phyloP scores from a whole-genome alignment of 1,140 invertebrate genomes.

The Anoplophora glabripennis region DNA sequence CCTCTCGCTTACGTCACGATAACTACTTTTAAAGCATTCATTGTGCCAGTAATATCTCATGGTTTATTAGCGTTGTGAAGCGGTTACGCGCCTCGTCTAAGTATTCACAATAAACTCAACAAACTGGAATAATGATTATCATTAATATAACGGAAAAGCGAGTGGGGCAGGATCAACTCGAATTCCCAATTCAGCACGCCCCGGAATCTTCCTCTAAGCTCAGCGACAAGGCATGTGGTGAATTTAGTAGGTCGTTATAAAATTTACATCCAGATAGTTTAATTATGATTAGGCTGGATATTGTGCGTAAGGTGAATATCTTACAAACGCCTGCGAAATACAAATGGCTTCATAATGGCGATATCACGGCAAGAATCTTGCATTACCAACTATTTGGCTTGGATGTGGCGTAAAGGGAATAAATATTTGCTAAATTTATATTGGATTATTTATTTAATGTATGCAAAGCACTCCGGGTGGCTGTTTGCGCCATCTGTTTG shows the following conservation, averaged over 20 bases:
- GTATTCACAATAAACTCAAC: constrained; percentile 28
- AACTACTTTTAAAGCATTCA: too few species aligned
- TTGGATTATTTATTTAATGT: too few species aligned
- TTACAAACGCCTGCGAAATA: too few species aligned
- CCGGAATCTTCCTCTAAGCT: neutral
- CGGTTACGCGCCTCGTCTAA: constrained; percentile 2
- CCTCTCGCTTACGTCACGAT: too few species aligned
- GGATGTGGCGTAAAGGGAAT: too few species aligned
- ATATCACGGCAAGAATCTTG: too few species aligned
- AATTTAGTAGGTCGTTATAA: neutral
- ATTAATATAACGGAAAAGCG: constrained; percentile 12
- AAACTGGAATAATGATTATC: constrained; percentile 28
- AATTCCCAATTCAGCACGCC: constrained; percentile 11
- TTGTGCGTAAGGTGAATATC: too few species aligned
- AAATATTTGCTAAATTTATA: too few species aligned
- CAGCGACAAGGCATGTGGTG: neutral
- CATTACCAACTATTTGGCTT: too few species aligned
- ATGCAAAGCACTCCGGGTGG: too few species aligned
- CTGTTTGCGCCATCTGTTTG: too few species aligned
- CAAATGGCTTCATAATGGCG: too few species aligned
- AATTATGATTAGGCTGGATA: neutral
- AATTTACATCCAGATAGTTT: constrained; percentile 2
- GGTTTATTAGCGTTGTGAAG: constrained; percentile 9
- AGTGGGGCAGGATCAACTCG: constrained; percentile 7
- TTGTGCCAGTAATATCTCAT: constrained; percentile 2